Evolutionary conservation across 2,888 invertebrate species (phyloP).

Genomic region (Ecdyonurus torrentis): DNA sequence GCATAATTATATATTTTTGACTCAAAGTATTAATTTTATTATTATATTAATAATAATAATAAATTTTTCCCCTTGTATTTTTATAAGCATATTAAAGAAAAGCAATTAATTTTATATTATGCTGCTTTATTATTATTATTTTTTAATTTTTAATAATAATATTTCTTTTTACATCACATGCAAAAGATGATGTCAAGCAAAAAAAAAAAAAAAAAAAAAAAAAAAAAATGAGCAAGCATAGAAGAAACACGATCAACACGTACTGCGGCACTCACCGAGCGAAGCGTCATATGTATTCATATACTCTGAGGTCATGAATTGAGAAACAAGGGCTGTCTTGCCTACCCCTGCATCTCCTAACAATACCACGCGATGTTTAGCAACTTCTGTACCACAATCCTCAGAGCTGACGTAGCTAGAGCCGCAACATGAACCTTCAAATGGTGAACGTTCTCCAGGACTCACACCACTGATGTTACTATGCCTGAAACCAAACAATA

Average conservation of each 20-base stretch:
- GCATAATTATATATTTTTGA: too few relatives aligned
- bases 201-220: too few relatives aligned
- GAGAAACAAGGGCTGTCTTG: conserved; percentile 76
- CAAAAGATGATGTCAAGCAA: too few relatives aligned
- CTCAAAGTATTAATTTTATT: too few relatives aligned
- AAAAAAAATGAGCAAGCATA: too few relatives aligned
- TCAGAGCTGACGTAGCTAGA: conserved; percentile 53
- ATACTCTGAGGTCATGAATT: conserved; percentile 91
- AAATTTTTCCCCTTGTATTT: too few relatives aligned
- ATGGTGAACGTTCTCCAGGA: conserved; percentile 51
- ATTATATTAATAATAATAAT: too few relatives aligned
- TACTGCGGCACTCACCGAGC: conserved; percentile 43
- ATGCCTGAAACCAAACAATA: conserved; percentile 16
- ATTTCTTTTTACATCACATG: too few relatives aligned
- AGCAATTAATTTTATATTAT: too few relatives aligned
- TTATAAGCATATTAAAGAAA: too few relatives aligned
- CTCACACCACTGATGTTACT: conserved; percentile 37
- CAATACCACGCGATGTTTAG: conserved; percentile 66
- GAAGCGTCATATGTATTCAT: conserved; percentile 91
- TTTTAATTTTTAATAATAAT: too few relatives aligned
- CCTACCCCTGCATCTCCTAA: conserved; percentile 76
- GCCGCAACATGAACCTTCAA: conserved; percentile 73
- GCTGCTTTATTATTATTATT: too few relatives aligned
- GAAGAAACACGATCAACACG: conserved; percentile 8
- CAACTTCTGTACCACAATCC: conserved; percentile 48